phyloP scores from a whole-genome alignment of 2,113 vertebrate species.

The Nettapus auritus region DNA sequence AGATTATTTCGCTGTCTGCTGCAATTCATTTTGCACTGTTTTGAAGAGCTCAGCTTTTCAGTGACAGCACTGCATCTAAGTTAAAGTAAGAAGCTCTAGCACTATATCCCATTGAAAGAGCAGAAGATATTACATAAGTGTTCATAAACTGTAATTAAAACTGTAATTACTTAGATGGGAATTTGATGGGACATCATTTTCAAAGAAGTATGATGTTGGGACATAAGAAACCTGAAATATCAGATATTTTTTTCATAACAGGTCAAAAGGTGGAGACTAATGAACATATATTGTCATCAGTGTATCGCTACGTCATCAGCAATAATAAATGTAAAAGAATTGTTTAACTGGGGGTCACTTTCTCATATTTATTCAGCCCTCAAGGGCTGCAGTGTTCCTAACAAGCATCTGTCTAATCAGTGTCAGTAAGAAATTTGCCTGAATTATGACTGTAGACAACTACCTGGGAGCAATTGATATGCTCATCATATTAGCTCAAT shows the following conservation, averaged over 20 bases:
- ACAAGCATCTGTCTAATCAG: background rate
- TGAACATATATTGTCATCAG: background rate
- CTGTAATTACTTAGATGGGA: background rate
- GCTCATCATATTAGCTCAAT: background rate
- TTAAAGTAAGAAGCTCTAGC: background rate
- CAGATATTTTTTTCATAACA: background rate
- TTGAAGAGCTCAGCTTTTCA: conserved; percentile 12
- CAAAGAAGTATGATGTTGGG: background rate
- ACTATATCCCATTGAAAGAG: background rate
- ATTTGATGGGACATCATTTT: background rate
- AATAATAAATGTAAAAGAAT: background rate
- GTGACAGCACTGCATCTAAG: background rate
- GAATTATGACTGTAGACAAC: background rate
- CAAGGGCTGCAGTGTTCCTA: background rate
- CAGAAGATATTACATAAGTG: background rate
- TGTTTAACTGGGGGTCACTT: background rate
- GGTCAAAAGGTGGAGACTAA: background rate
- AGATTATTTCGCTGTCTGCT: background rate
- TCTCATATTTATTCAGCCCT: background rate
- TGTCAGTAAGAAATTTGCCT: background rate
- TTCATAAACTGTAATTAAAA: conserved; percentile 36
- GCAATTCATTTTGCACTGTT: background rate
- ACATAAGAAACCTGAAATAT: background rate
- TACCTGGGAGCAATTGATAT: background rate
- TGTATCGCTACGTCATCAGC: background rate